A percentile compares a stretch with the other conserved stretches of the same genome.
phyloP scores from a whole-genome alignment of 2,888 invertebrate species.

The Amorpha juglandis region DNA sequence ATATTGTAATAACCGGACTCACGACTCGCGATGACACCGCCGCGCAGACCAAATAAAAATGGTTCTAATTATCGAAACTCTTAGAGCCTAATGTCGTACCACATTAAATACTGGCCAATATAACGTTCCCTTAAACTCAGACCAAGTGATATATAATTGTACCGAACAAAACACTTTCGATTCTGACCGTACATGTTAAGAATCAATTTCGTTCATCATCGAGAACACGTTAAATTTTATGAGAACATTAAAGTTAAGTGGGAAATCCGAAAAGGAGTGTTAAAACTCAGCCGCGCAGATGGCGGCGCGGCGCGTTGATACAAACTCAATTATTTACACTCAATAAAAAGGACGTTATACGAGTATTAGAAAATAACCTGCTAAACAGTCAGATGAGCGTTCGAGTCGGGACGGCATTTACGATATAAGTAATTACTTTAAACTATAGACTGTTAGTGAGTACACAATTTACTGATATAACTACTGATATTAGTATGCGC shows the following conservation, averaged over 20 bases:
- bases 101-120: slow-evolving; percentile 53
- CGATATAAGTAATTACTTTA: slow-evolving; percentile 55
- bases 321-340: slow-evolving; percentile 84
- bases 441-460: slow-evolving; percentile 17
- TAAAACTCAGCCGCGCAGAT: slow-evolving; percentile 74
- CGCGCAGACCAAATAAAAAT: slow-evolving; percentile 56
- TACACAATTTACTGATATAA: slow-evolving; percentile 10
- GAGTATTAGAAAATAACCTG: slow-evolving; percentile 78
- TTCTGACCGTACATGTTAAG: slow-evolving; percentile 51
- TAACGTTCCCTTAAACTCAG: slow-evolving; percentile 65
- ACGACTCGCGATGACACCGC: slow-evolving; percentile 44
- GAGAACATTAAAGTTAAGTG: slow-evolving; percentile 81
- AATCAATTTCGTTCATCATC: slow-evolving; percentile 48
- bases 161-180: slow-evolving; percentile 46
- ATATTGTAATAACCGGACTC: slow-evolving; percentile 76
- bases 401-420: slow-evolving; percentile 51
- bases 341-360: slow-evolving; percentile 83
- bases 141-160: slow-evolving; percentile 64
- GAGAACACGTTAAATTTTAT: slow-evolving; percentile 74
- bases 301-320: slow-evolving; percentile 75
- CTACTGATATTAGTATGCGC: neutral
- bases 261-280: slow-evolving; percentile 82
- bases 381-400: slow-evolving; percentile 58
- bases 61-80: slow-evolving; percentile 45
- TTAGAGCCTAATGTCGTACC: slow-evolving; percentile 60